These are phyloP conservation scores for Brachycybe producta DNA, from an alignment of 2,888 invertebrate species.

Conservation along the genomic window DNA sequence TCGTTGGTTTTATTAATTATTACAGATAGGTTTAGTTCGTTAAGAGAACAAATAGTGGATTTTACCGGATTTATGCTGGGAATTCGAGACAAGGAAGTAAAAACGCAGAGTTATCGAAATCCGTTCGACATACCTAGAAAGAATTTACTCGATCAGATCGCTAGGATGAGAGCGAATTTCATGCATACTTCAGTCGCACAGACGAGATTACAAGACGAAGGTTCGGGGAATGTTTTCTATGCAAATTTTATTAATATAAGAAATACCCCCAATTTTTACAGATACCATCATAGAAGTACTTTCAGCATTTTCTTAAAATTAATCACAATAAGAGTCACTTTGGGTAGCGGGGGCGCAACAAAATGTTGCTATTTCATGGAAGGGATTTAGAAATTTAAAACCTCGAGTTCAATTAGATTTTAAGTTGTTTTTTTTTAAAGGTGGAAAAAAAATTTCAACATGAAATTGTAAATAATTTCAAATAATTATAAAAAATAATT, in stretches of 20 bases:
- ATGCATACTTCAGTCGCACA: constrained; percentile 61
- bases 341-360: no score
- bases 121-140: constrained; percentile 88
- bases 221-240: constrained; percentile 29
- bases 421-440: no score
- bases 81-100: constrained; percentile 42
- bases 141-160: constrained; percentile 79
- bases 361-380: constrained; percentile 2
- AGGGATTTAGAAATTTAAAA: neutral
- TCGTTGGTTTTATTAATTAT: constrained; percentile 15
- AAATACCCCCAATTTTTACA: neutral
- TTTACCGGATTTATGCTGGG: constrained; percentile 53
- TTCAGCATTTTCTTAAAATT: no score
- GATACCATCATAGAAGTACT: no score
- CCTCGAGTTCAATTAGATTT: no score
- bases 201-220: constrained; percentile 62
- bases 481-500: no score
- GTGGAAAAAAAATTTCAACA: no score
- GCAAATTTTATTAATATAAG: neutral
- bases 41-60: constrained; percentile 73
- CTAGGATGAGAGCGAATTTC: constrained; percentile 88
- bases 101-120: constrained; percentile 67
- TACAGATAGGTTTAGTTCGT: constrained; percentile 49
- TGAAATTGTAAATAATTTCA: no score
- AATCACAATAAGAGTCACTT: no score